These are phyloP conservation scores for Allenopithecus nigroviridis DNA, from an alignment of 2,797 vertebrate species.

Conservation along the genomic window DNA sequence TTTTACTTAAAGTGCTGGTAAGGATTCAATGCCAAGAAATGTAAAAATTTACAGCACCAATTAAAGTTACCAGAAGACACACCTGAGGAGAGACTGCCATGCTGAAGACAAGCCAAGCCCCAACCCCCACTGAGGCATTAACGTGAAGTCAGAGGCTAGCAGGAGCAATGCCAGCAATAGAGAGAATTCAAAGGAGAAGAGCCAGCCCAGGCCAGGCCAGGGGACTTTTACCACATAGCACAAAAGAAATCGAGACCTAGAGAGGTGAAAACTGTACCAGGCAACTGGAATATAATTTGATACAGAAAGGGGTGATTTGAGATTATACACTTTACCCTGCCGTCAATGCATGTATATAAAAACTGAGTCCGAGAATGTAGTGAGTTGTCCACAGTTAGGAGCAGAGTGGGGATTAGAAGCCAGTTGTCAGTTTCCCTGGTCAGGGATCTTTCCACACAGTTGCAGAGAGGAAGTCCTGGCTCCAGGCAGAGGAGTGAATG, in stretches of 20 bases:
- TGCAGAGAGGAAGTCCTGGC: not conserved
- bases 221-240: not conserved
- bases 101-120: not conserved
- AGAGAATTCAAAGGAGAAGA: not conserved
- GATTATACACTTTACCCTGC: not conserved
- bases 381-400: not conserved
- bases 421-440: not conserved
- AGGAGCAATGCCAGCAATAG: not conserved
- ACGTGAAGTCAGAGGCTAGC: not conserved
- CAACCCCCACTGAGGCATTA: not conserved
- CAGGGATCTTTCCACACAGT: not conserved
- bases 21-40: slow-evolving; percentile 44
- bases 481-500: not conserved
- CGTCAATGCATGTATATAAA: not conserved
- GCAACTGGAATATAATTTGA: not conserved
- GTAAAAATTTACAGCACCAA: slow-evolving; percentile 7
- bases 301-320: not conserved
- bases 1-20: slow-evolving; percentile 44
- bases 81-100: not conserved
- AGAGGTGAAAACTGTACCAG: not conserved
- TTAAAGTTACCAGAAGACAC: slow-evolving; percentile 39
- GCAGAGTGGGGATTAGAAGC: not conserved
- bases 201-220: not conserved
- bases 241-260: not conserved
- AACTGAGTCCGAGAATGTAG: not conserved